Percentiles rank a stretch among this genome's conserved stretches.
phyloP scores from a whole-genome alignment of 2,888 invertebrate genomes.

The Adineta ricciae region DNA sequence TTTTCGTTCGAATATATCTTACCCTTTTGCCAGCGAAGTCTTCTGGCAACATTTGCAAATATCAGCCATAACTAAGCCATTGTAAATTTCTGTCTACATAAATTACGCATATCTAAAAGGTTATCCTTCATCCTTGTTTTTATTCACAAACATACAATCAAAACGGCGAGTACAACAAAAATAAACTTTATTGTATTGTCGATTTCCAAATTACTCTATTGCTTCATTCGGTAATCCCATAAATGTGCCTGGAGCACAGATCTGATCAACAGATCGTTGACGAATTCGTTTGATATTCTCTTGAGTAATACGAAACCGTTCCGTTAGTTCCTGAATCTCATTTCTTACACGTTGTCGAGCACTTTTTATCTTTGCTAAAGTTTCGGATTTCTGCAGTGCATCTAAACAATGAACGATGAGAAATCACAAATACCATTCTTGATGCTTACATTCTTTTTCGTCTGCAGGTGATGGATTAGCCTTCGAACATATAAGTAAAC shows the following conservation, averaged over 20 bases:
- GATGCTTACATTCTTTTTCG: background rate
- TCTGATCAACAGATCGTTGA: background rate
- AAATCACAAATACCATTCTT: background rate
- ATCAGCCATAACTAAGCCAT: background rate
- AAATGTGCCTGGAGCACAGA: background rate
- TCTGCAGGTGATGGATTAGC: background rate
- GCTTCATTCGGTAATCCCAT: background rate
- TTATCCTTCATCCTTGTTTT: background rate
- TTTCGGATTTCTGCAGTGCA: slow-evolving; percentile 64
- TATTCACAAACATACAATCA: background rate
- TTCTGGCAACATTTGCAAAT: background rate
- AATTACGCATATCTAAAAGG: background rate
- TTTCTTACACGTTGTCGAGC: slow-evolving; percentile 61
- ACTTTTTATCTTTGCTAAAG: slow-evolving; percentile 64
- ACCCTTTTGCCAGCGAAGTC: background rate
- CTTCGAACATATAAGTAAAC: background rate
- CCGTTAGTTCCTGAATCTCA: slow-evolving; percentile 47
- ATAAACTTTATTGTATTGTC: background rate
- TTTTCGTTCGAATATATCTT: background rate
- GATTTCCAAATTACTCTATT: background rate
- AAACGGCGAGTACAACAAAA: background rate
- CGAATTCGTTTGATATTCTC: slow-evolving; percentile 55
- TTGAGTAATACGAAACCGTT: slow-evolving; percentile 45
- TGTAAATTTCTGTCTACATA: background rate
- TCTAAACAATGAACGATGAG: slow-evolving; percentile 57